Evolutionary conservation across 2,888 invertebrate species (phyloP), one percentile per base, ranked within the genome.

Genomic region (Erynnis tages): DNA sequence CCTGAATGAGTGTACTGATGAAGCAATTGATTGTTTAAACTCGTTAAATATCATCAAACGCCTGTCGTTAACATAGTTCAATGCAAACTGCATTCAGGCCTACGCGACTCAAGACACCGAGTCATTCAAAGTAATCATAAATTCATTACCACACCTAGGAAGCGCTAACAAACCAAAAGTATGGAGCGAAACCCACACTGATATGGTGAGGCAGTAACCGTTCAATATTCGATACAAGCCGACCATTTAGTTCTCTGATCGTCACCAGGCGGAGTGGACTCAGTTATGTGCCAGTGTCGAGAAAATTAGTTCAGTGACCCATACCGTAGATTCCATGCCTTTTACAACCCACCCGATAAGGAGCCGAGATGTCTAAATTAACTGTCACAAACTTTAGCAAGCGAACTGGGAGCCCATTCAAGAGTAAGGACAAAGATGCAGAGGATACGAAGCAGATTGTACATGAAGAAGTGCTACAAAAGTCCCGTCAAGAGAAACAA

Each of bases 181-280:
- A 87, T 76, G 88, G 87, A 82, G 82, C 84, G 82, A 85, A 82
- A 71, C 87, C 88, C 84, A 86, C 85, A 82, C 83, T 75, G 71
- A 79, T 61, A 69, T 70, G 68, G 69, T 63, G 70, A 76, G 78
- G 79, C 76, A 72, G 58, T 56, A 66, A 58, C 50, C 50, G 27
- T 50, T 50, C 50, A 35, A 69, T 69, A 70, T 74, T 73, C 71
- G 73, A 73, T 77, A 76, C 71, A 63, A 73, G 66, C 56, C 68
- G 66, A 66, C 67, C 61, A 69, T 65, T 83, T 79, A 88, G 88
- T 89, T 62, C 69, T 66, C 67, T 63, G 66, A 68, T 48, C 71
- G 82, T 71, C 82, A 75, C 69, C 83, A 72, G 58, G 52, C 71
- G 38, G 76, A 65, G 71, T 68, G 74, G 76, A 77, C 76, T 69